Evolutionary conservation across 2,888 invertebrate genomes (phyloP), one percentile per base, ranked within the genome.

Genomic region (Acanthococcus lagerstroemiae): DNA sequence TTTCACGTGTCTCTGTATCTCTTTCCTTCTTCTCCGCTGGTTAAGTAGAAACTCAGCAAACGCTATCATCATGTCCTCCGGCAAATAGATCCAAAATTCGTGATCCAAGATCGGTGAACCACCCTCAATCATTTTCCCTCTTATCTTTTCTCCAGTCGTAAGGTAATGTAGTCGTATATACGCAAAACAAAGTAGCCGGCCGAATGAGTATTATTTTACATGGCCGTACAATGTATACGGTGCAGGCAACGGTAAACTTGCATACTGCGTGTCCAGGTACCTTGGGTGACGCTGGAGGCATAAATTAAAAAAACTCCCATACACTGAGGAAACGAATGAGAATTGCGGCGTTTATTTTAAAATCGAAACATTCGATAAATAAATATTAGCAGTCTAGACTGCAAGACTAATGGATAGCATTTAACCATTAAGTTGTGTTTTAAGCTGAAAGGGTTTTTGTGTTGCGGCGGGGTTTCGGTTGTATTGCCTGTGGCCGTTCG

Each of bases 371-470:
- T 50, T 61, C 50, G 37, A 61, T 61, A 61, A 61, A 61, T 61
- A 61, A 61, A 61, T 61, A 52, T 61, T 61, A 61, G 61, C 61
- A 61, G 61, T 61, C 61, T 61, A 61, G 61, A 61, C 61, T 61
- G 61, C 61, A 50, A 61, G 61, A 61, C 61, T 61, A 61, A 61
- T 61, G 61, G 61, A 61, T 61, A 50, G 61, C 61, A 52, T 61
- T 61, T 61, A 61, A 61, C 61, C 61, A 61, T 61, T 61, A 61
- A 61, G 61, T 61, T 52, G 37, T 61, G 61, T 52, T 52, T 37
- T 48, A 30, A 61, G 61, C 52, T 61, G 61, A 61, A 61, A 61
- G 61, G 61, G 61, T 61, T 61, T 52, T 61, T 61, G 61, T 61
- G 61, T 61, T 52, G 61, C 61, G 61, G 61, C 52, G 61, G 61